These are phyloP conservation scores for Limnodromus scolopaceus DNA, from an alignment of 2,797 vertebrate genomes.

Conservation along the genomic window DNA sequence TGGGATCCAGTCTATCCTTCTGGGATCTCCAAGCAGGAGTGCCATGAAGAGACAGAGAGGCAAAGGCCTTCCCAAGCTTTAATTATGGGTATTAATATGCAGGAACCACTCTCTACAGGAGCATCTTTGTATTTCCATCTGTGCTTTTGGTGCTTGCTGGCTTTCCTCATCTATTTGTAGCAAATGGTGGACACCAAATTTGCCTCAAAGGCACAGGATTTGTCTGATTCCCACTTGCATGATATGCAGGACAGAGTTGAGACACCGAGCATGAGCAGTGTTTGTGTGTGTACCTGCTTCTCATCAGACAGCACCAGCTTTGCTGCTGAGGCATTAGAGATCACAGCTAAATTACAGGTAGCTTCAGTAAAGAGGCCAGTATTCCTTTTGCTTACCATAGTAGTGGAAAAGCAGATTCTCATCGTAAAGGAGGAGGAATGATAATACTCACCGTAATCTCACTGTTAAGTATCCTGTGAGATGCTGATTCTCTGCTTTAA, in stretches of 20 bases:
- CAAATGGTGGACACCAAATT: neutral
- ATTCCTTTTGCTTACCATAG: neutral
- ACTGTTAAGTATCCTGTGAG: neutral
- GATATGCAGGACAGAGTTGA: neutral
- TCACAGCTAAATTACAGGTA: neutral
- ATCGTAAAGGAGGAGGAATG: neutral
- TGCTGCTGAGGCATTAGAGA: neutral
- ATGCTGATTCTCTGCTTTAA: neutral
- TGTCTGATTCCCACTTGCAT: neutral
- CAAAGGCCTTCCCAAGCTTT: neutral
- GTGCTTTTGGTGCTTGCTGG: neutral
- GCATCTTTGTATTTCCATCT: neutral
- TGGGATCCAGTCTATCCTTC: neutral
- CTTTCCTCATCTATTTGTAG: neutral
- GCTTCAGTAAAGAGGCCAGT: neutral
- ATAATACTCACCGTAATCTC: neutral
- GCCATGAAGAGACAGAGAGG: neutral
- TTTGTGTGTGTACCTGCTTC: rapidly evolving
- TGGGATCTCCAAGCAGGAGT: neutral
- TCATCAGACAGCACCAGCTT: neutral
- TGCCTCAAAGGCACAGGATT: neutral
- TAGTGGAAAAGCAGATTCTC: neutral
- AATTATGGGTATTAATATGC: neutral
- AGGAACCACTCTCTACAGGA: neutral
- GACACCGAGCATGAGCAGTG: neutral